Conservation (phyloP, 2,797 vertebrate species). For the Emydoidea blandingii region DNA sequence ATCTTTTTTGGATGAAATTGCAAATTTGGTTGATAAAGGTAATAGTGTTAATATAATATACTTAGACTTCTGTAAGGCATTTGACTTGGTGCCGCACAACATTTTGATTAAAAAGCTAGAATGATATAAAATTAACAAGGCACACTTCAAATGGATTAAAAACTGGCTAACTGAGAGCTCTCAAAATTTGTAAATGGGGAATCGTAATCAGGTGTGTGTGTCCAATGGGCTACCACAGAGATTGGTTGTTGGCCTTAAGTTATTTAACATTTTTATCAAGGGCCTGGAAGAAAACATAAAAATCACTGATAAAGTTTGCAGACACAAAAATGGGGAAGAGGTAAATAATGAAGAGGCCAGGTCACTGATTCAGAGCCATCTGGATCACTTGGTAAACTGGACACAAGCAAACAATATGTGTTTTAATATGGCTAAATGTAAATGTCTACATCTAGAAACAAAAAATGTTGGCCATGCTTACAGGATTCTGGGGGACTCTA, state of each 20-base stretch:
- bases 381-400: neutral
- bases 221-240: neutral
- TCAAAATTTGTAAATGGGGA: too few relatives aligned
- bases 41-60: neutral
- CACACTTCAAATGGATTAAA: neutral
- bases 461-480: neutral
- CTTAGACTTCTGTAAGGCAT: neutral
- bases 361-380: neutral
- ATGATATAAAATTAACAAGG: neutral
- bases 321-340: neutral
- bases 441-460: neutral
- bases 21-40: neutral
- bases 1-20: neutral
- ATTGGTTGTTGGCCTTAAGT: neutral
- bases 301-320: neutral
- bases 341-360: neutral
- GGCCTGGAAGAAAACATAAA: neutral
- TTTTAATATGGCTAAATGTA: neutral
- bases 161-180: too few relatives aligned
- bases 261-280: neutral
- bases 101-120: neutral
- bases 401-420: neutral
- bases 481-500: neutral
- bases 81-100: neutral
- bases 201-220: too few relatives aligned